Conservation (phyloP, 2,888 invertebrate species). For the Eucera pruinosa region DNA sequence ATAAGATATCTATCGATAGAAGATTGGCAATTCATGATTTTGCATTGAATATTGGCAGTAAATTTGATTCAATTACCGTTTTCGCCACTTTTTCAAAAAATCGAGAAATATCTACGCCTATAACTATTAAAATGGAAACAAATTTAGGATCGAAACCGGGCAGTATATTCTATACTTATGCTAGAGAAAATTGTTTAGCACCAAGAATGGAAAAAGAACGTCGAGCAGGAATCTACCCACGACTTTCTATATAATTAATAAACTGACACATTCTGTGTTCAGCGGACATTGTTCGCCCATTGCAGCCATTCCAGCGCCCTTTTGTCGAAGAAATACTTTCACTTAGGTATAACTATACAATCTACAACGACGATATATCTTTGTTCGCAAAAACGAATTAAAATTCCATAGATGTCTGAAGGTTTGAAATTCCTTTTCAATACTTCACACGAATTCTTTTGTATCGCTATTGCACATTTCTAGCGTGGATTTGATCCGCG, state of each 20-base stretch:
- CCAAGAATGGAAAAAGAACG: background rate
- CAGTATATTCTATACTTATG: background rate
- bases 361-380: conserved; percentile 50
- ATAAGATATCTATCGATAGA: background rate
- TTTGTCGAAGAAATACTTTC: conserved; percentile 49
- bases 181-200: conserved; percentile 5
- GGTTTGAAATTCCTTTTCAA: background rate
- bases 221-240: conserved; percentile 48
- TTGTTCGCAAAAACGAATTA: background rate
- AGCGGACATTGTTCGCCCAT: background rate
- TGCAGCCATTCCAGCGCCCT: conserved; percentile 42
- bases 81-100: background rate
- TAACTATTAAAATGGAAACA: background rate
- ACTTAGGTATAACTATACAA: conserved; percentile 39
- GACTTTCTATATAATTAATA: conserved; percentile 22
- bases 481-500: background rate
- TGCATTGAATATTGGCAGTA: conserved; percentile 4
- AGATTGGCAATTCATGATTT: background rate
- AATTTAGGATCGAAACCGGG: background rate
- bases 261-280: background rate
- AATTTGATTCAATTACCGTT: background rate
- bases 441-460: conserved; percentile 6
- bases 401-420: conserved; percentile 3
- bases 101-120: background rate
- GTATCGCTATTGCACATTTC: conserved; percentile 26